These are phyloP conservation scores for Xiphias gladius DNA, from an alignment of 2,113 vertebrate species.

Conservation along the genomic window DNA sequence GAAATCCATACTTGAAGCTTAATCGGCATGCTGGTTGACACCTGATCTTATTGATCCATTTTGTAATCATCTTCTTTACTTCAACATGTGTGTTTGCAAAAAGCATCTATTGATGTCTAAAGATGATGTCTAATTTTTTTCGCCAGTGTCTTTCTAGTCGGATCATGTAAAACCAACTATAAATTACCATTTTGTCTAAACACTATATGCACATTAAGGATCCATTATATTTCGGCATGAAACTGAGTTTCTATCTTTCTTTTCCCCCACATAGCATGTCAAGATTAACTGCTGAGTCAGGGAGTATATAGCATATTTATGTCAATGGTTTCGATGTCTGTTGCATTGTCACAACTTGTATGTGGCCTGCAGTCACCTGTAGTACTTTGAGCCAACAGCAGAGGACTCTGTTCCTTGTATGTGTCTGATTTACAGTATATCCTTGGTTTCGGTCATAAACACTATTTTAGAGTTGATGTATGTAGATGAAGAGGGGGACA, in stretches of 20 bases:
- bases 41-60: background rate
- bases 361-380: slow-evolving; percentile 29
- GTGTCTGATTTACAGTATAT: slow-evolving; percentile 3
- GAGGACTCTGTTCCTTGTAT: slow-evolving; percentile 71
- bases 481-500: background rate
- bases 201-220: background rate
- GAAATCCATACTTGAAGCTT: background rate
- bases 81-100: background rate
- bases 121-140: background rate
- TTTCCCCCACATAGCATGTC: background rate
- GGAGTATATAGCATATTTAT: background rate
- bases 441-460: slow-evolving; percentile 26
- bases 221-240: background rate
- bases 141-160: background rate
- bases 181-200: background rate
- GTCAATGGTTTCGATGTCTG: slow-evolving; percentile 15
- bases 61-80: background rate
- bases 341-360: slow-evolving; percentile 1
- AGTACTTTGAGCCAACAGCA: slow-evolving; percentile 67
- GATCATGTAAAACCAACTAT: background rate
- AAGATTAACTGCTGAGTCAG: background rate
- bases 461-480: slow-evolving; percentile 28
- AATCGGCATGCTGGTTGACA: background rate
- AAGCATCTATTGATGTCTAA: background rate
- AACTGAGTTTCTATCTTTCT: background rate